A percentile compares a stretch with the other conserved stretches of the same genome.
These are phyloP conservation scores for Plemyria rubiginata DNA, from an alignment of 2,888 invertebrate species.

Conservation along the genomic window DNA sequence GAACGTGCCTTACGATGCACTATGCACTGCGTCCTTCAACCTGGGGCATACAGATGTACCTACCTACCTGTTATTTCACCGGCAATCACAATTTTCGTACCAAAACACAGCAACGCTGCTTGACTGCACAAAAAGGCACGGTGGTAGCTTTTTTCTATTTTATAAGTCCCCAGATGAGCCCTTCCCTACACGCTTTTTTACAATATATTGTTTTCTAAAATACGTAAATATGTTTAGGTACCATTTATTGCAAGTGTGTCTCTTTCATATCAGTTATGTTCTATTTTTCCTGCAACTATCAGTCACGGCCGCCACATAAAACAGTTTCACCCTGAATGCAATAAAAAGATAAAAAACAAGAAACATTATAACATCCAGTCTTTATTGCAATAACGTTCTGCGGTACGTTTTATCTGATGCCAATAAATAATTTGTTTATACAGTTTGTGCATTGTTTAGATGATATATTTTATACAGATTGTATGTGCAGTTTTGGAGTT, in stretches of 20 bases:
- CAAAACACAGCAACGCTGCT: too few species aligned
- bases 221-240: constrained; percentile 29
- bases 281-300: constrained; percentile 46
- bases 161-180: too few species aligned
- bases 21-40: too few species aligned
- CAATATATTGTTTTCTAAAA: too few species aligned
- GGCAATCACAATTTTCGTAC: too few species aligned
- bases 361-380: constrained; percentile 65
- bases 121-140: too few species aligned
- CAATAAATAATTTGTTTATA: constrained; percentile 68
- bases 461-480: constrained; percentile 11
- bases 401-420: constrained; percentile 68
- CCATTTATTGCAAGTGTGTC: constrained; percentile 56
- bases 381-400: constrained; percentile 65
- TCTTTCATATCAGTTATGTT: constrained; percentile 38
- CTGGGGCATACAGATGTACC: too few species aligned
- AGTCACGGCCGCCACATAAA: constrained; percentile 51
- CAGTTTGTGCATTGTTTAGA: constrained; percentile 42
- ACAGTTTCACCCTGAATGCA: constrained; percentile 56
- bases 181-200: too few species aligned
- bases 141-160: too few species aligned
- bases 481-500: constrained; percentile 6
- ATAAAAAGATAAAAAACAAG: constrained; percentile 74
- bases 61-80: too few species aligned
- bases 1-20: too few species aligned